phyloP scores from a whole-genome alignment of 2,888 invertebrate species.

The Pheosia gnoma region DNA sequence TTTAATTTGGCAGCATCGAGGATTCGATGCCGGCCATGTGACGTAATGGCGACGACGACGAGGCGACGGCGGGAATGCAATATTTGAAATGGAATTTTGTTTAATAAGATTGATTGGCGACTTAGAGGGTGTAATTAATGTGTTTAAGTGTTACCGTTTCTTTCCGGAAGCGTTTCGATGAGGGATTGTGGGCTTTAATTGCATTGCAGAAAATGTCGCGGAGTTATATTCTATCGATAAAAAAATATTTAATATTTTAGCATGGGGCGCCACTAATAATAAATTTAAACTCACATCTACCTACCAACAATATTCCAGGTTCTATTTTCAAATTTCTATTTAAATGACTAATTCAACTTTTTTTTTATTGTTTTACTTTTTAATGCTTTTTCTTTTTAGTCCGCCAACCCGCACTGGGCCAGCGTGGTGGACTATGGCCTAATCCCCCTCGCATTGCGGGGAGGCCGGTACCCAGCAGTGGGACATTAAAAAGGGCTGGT shows the following conservation, averaged over 20 bases:
- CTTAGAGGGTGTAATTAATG: conserved; percentile 25
- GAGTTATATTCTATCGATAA: conserved; percentile 3
- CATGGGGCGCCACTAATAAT: too few relatives aligned
- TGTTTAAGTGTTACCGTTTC: conserved; percentile 5
- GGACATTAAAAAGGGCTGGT: too few relatives aligned
- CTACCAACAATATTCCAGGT: too few relatives aligned
- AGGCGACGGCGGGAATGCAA: conserved; percentile 43
- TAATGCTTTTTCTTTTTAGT: too few relatives aligned
- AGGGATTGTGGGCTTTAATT: conserved; percentile 1
- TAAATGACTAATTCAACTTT: too few relatives aligned
- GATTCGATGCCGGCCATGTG: conserved; percentile 17
- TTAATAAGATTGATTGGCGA: conserved; percentile 44
- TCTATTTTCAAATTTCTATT: too few relatives aligned
- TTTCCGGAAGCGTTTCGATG: not conserved
- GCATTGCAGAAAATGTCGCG: not conserved
- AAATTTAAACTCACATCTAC: too few relatives aligned
- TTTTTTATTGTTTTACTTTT: too few relatives aligned
- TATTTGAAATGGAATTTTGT: conserved; percentile 44
- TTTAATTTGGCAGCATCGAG: conserved; percentile 28
- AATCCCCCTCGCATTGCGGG: too few relatives aligned
- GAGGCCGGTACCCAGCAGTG: too few relatives aligned
- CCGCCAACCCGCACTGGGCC: too few relatives aligned
- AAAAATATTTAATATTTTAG: not conserved
- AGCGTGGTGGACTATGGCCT: too few relatives aligned
- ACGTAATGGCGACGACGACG: conserved; percentile 11